Base-by-base conservation (phyloP, 2,113 vertebrate genomes). In the Prunella himalayana region DNA sequence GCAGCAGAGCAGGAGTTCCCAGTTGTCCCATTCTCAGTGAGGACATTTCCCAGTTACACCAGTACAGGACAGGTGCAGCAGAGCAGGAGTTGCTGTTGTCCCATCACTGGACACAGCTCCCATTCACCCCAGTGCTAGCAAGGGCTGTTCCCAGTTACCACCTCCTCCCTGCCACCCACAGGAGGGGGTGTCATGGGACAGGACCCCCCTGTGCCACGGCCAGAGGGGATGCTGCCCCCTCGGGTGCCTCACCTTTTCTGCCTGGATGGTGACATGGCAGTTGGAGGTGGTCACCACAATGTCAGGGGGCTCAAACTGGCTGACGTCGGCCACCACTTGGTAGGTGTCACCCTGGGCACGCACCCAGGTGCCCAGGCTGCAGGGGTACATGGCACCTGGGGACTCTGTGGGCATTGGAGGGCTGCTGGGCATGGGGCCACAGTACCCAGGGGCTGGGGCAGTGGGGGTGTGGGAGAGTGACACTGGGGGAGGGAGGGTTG, bases 291-390 rank as follows among this genome's bases (percentile, higher is more conserved):
- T 98, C 94, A 99, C 98, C 70, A 99, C 98, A 2, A 99, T 88
- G 23, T 99, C 99, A 3, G 98, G 98, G 2, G 98, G 98, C 59
- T 98, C 98, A 20, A 99, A 99, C 93, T 98, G 98, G 91, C 98
- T 98, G 96, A 99, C 97, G 5, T 99, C 97, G 10, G 97, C 98
- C 39, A 98, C 98, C 75, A 98, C 94, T 87, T 96, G 98, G 97
- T 99, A 99, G 41, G 77, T 95, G 94, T 98, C 98, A 25, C 97
- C 98, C 31, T 97, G 85, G 92, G 95, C 79, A 42, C 30, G 61
- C 97, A 98, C 35, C 61, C 96, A 37, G 70, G 92, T 72, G 97
- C 97, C 96, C 91, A 97, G 84, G 25, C 97, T 96, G 92, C 95
- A 97, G 75, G 97, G 96, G 56, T 89, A 91, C 49, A 94, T n/a